Evolutionary conservation across 92 coral and sea anemone genomes (phyloP), one percentile per base, ranked within the genome.

Genomic region (Desmophyllum pertusum): DNA sequence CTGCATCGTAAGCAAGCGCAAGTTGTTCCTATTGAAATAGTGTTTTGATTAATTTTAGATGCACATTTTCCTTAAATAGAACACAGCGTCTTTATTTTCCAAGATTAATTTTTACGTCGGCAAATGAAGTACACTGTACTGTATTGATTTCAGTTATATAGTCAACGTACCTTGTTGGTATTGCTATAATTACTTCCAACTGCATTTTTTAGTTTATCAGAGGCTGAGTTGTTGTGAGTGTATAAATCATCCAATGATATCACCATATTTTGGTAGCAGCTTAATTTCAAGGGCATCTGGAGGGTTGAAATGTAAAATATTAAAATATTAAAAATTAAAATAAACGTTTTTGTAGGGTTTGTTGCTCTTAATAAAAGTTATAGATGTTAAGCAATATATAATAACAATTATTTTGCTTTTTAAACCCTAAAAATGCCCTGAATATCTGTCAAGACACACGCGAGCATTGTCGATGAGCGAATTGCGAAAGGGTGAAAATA

Each of bases 221-320:
- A 4, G 13, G 17, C 84, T 36, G 57, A 40, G 42, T 37, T n/a
- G 9, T 43, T 40, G 45, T 79, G 64, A 19, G 11, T 6, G 30
- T 30, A 46, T 25, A 63, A 48, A 45, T 46, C 75, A 63, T 30
- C 66, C 63, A 79, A 43, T 14, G 62, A 43, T 33, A 79, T 27
- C 6, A 79, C 84, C 19, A 67, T 46, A 67, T 33, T 64, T 33
- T 30, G 42, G 35, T 42, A 55, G 3, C 63, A 65, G 66, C 61
- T 79, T 33, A 79, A 79, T 5, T 79, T 79, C 18, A 79, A 31
- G 6, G 84, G 84, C 3, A 67, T 59, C 63, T 79, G 23, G 23
- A 40, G 15, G 6, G 63, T 55, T 55, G 0, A 66, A 36, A 46
- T 10, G 8, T 1, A 45, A 42, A 55, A 77, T 10, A 52, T 36